Conservation (phyloP, 2,797 vertebrate genomes). For the Rachycentron canadum region DNA sequence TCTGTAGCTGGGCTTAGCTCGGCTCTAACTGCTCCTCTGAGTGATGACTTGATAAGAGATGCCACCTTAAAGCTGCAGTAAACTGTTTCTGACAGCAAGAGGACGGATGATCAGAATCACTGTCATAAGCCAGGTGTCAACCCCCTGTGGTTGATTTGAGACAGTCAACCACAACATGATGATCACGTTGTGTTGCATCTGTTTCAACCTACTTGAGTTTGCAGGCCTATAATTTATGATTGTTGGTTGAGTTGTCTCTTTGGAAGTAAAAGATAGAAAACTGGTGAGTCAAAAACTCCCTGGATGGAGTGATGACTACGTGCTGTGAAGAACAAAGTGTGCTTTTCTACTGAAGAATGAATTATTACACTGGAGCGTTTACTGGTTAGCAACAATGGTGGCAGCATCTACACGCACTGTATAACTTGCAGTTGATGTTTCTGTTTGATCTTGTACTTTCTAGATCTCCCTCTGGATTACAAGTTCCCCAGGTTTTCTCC, state of each 20-base stretch:
- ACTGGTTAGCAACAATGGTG: neutral
- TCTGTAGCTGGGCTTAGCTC: conserved; percentile 42
- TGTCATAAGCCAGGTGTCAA: neutral
- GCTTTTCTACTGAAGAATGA: conserved; percentile 7
- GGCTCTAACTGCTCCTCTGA: conserved; percentile 50
- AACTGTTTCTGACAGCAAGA: neutral
- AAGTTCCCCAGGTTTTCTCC: conserved; percentile 93
- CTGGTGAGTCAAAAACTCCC: neutral
- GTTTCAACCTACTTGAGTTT: neutral
- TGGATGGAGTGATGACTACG: conserved; percentile 17
- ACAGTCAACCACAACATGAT: no score
- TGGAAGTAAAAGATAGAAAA: conserved; percentile 11
- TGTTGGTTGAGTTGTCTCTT: conserved; percentile 12
- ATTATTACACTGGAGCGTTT: neutral
- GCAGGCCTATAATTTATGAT: conserved; percentile 4
- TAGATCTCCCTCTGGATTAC: conserved; percentile 96
- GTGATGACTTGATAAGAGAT: conserved; percentile 57
- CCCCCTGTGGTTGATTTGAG: no score
- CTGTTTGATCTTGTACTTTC: conserved; percentile 35
- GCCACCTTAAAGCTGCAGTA: conserved; percentile 10
- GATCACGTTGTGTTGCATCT: neutral
- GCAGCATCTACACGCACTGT: neutral
- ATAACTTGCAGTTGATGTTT: conserved; percentile 14
- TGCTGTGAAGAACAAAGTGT: conserved; percentile 24
- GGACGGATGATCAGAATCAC: neutral